phyloP scores from a whole-genome alignment of 2,797 vertebrate species.

The Alcedo quadribrachys region DNA sequence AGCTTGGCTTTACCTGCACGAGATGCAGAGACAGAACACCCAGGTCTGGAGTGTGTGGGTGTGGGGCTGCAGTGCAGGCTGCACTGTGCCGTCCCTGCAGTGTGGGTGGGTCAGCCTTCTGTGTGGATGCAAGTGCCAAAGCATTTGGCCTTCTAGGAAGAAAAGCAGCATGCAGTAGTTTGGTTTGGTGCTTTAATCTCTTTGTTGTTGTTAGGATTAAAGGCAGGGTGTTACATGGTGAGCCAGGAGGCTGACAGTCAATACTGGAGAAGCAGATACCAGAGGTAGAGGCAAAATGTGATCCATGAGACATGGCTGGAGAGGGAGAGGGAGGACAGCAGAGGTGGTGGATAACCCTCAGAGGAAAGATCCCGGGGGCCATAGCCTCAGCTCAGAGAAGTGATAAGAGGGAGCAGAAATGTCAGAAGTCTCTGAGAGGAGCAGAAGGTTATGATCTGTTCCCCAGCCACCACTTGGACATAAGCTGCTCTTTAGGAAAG shows the following conservation, averaged over 20 bases:
- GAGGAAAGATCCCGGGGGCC: neutral
- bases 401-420: neutral
- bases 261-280: neutral
- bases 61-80: neutral
- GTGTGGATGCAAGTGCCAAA: neutral
- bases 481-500: constrained; percentile 16
- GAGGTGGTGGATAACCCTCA: neutral
- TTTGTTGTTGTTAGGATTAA: neutral
- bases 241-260: neutral
- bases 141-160: neutral
- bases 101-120: no score
- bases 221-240: neutral
- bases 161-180: neutral
- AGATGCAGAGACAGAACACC: neutral
- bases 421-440: neutral
- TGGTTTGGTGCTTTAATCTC: neutral
- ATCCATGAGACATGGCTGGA: neutral
- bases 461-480: neutral
- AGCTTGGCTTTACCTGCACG: neutral
- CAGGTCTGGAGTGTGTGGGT: neutral
- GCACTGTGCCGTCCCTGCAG: neutral
- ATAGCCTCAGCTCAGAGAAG: neutral
- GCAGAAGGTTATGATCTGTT: neutral
- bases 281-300: neutral
- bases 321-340: neutral